Conservation (phyloP, 1,140 invertebrate genomes). For the Calephelis nemesis region DNA sequence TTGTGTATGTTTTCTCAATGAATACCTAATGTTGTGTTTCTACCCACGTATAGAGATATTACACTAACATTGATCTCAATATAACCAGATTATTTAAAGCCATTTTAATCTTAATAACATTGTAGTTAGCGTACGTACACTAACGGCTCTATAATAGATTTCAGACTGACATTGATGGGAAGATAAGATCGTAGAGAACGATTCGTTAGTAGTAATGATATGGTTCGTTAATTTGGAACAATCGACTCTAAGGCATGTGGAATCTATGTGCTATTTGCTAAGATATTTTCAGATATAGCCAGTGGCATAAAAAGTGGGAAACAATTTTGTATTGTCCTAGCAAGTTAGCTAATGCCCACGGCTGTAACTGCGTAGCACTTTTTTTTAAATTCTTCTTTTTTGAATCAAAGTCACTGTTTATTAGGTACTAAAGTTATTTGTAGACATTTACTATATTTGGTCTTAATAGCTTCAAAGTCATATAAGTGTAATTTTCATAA, state of each 20-base stretch:
- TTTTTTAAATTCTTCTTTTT: too few relatives aligned
- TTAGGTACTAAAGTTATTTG: too few relatives aligned
- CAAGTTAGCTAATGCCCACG: too few relatives aligned
- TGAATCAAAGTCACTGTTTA: too few relatives aligned
- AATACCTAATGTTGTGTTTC: too few relatives aligned
- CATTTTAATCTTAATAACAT: conserved; percentile 15
- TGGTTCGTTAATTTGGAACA: conserved; percentile 75
- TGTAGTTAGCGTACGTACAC: conserved; percentile 25
- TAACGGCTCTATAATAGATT: conserved; percentile 60
- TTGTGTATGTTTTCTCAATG: too few relatives aligned
- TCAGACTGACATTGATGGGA: conserved; percentile 59
- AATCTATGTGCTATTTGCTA: conserved; percentile 47
- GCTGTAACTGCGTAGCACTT: too few relatives aligned
- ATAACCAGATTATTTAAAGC: conserved; percentile 14
- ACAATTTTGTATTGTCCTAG: neutral
- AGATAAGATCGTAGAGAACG: conserved; percentile 60
- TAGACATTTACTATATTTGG: too few relatives aligned
- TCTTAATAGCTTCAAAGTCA: too few relatives aligned
- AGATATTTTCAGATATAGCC: conserved; percentile 44
- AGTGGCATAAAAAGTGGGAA: conserved; percentile 38
- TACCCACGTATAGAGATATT: too few relatives aligned
- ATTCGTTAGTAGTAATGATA: conserved; percentile 75
- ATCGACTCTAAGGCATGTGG: conserved; percentile 55
- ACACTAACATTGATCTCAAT: neutral
- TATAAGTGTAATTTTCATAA: too few relatives aligned